Evolutionary conservation across 2,113 vertebrate genomes (phyloP), one percentile per base, ranked within the genome.

Genomic region (Thomomys bottae): DNA sequence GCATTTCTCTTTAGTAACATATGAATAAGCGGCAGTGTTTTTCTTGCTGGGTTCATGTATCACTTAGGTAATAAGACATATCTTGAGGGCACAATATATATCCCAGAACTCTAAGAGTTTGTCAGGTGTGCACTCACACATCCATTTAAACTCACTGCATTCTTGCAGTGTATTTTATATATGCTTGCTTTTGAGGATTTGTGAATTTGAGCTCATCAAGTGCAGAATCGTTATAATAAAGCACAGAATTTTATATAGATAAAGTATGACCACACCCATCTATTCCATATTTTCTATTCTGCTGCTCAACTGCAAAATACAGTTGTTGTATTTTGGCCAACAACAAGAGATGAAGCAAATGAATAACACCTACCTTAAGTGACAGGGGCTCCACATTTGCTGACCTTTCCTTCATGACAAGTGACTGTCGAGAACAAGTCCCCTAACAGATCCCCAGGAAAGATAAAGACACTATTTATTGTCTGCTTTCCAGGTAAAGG

Each of bases 351-450:
- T 54, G 15, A 15, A 54, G 17, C 12, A 54, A 54, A 49, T 91
- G 8, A 12, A 91, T 59, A 91, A 89, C 82, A 75, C 73, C 89
- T 84, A 68, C 30, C 59, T n/a, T 66, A 89, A 92, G 59, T 92
- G 83, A 86, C 86, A 86, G 78, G 79, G 54, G 68, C 71, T 84
- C 36, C 80, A 70, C 64, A 87, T 88, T 61, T 70, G 38, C 61
- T 96, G 92, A 92, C 90, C 86, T 94, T 93, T 73, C 57, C 71
- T 49, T 45, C 59, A 94, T 88, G 88, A 89, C 83, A 70, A 68
- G 86, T 77, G 79, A 84, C 89, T 92, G 57, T 90, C 77, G 17
- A 38, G 85, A 79, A 17, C 57, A 45, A 54, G 68, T 45, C 59
- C 61, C 75, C 76, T 59, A 54, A 84, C 34, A 77, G 90, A 89